phyloP scores from a whole-genome alignment of 2,888 invertebrate genomes.

The Spilosoma lubricipeda region DNA sequence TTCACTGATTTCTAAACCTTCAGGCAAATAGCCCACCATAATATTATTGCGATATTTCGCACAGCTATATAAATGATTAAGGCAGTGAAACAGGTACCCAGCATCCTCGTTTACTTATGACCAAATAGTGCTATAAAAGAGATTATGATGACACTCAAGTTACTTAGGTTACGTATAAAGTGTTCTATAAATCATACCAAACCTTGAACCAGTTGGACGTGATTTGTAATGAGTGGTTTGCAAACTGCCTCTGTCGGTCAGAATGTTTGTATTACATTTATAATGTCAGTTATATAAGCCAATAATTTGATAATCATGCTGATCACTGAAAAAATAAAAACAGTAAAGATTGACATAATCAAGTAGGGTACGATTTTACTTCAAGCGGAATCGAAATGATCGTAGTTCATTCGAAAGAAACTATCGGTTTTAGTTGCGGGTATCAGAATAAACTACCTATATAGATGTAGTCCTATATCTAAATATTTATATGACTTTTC shows the following conservation, averaged over 20 bases:
- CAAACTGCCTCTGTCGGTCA: constrained; percentile 6
- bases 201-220: constrained; percentile 41
- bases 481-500: too few relatives aligned
- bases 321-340: neutral
- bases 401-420: neutral
- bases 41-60: neutral
- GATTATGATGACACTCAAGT: constrained; percentile 10
- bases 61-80: constrained; percentile 8
- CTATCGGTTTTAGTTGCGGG: too few relatives aligned
- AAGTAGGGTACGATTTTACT: neutral
- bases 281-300: neutral
- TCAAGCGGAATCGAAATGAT: neutral
- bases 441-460: too few relatives aligned
- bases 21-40: neutral
- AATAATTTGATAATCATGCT: neutral
- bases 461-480: too few relatives aligned
- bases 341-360: neutral
- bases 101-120: constrained; percentile 7
- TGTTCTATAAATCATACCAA: constrained; percentile 26
- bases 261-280: constrained; percentile 11
- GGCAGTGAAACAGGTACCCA: constrained; percentile 13
- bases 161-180: constrained; percentile 23
- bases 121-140: constrained; percentile 19
- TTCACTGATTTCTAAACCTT: neutral
- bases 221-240: constrained; percentile 11